Evolutionary conservation across 2,888 invertebrate species (phyloP).

Genomic region (Drosophila algonquin): DNA sequence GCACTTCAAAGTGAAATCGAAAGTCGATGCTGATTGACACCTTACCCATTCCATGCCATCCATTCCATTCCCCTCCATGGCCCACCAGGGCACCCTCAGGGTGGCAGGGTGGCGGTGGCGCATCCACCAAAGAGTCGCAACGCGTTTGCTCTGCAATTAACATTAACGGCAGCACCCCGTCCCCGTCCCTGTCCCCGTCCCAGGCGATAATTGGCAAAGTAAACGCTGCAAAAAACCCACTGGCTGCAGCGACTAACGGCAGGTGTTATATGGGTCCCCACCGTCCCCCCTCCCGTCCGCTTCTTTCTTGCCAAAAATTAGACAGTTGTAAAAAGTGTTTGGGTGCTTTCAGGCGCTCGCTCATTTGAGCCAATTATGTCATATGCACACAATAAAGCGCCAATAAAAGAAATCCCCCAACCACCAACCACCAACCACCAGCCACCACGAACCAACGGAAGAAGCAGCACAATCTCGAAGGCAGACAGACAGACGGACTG

Average conservation of each 20-base stretch:
- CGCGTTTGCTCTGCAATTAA: constrained; percentile 51
- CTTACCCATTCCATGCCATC: background rate
- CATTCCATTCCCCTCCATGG: background rate
- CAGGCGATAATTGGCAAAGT: constrained; percentile 56
- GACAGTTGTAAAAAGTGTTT: constrained; percentile 39
- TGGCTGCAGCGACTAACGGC: constrained; percentile 24
- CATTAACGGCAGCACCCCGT: constrained; percentile 15
- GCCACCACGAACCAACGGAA: constrained; percentile 23
- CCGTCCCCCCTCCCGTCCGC: background rate
- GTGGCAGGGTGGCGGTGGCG: background rate
- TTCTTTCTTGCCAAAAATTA: constrained; percentile 23
- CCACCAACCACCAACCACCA: too few species aligned
- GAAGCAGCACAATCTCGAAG: constrained; percentile 27
- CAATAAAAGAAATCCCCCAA: background rate
- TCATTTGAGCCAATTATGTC: constrained; percentile 60
- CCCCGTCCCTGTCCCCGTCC: too few species aligned
- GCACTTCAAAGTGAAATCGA: constrained; percentile 64
- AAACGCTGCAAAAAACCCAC: constrained; percentile 15
- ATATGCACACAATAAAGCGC: constrained; percentile 38
- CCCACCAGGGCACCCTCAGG: constrained; percentile 4
- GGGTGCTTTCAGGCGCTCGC: constrained; percentile 11
- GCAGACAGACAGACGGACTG: background rate
- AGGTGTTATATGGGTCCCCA: constrained; percentile 33
- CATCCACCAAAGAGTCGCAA: constrained; percentile 4
- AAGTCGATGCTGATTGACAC: constrained; percentile 48